phyloP scores from a whole-genome alignment of 2,888 invertebrate genomes.

The Cabera pusaria region DNA sequence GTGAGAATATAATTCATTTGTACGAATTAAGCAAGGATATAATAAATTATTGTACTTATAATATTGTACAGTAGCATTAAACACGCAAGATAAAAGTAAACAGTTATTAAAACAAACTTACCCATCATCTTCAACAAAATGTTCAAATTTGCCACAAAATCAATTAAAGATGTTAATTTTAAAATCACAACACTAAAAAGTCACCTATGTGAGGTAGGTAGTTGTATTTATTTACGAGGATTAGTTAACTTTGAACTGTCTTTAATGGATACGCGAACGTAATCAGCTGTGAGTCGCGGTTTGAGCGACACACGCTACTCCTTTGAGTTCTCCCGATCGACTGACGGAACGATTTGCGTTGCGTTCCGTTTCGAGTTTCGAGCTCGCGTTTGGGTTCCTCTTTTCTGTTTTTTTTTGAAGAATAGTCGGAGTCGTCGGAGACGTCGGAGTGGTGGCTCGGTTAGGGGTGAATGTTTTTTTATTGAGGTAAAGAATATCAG shows the following conservation, averaged over 20 bases:
- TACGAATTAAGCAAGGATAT: too few species aligned
- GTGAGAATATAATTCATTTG: too few species aligned
- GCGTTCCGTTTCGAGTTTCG: constrained; percentile 19
- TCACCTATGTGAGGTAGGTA: constrained; percentile 37
- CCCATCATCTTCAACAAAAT: constrained; percentile 51
- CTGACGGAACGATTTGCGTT: constrained; percentile 48
- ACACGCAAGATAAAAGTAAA: too few species aligned
- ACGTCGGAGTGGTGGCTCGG: too few species aligned
- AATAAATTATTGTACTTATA: too few species aligned
- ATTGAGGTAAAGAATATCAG: too few species aligned
- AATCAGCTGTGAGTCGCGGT: constrained; percentile 53
- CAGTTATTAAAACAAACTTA: constrained; percentile 47
- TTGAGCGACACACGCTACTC: constrained; percentile 45
- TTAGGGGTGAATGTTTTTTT: constrained; percentile 8
- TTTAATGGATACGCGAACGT: constrained; percentile 58
- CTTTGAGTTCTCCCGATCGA: constrained; percentile 56
- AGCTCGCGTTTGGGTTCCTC: background rate
- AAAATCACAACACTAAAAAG: constrained; percentile 47
- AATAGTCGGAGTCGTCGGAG: constrained; percentile 28
- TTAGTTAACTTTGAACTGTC: constrained; percentile 26
- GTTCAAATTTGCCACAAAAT: constrained; percentile 27
- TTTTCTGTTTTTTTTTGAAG: constrained; percentile 41
- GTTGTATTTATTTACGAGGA: constrained; percentile 40
- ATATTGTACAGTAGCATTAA: too few species aligned
- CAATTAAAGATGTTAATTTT: constrained; percentile 29